Base-by-base conservation (phyloP, 2,113 vertebrate genomes). In the Psilopsiagon aurifrons region DNA sequence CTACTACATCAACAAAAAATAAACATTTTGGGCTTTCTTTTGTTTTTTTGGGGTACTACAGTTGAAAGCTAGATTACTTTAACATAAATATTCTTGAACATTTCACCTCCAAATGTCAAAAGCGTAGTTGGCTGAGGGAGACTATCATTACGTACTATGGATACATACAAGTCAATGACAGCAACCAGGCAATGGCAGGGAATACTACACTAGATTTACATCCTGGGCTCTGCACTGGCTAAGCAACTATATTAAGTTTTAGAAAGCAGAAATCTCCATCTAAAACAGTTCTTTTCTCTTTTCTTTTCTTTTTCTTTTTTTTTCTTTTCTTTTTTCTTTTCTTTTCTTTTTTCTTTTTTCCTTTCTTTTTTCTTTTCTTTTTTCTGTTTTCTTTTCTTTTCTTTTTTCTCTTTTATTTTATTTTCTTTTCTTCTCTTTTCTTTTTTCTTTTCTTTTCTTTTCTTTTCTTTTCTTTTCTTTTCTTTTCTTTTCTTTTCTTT, bases 271-370 rank as follows among this genome's bases (percentile, higher is more conserved):
- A 35, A 59, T 41, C 7, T 73, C 27, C 13, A 49, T 31, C n/a
- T 83, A 13, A 90, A 85, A 6, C 8, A 10, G 17, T 68, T 75
- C 19, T 1, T 33, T 35, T n/a, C 31, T 69, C 25, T 11, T 4
- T 31, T 12, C 39, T 6, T 55, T 41, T 33, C 4, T 12, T 31
- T 62, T 41, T 23, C 7, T 23, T 82, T 49, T 7, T 19, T 4
- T 9, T 20, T 5, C 10, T 1, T 3, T 70, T 59, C 22, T 1
- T 41, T 35, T 24, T n/a, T 52, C 33, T 15, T 2, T 24, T 9
- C 35, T 7, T 51, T 33, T 23, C 3, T 16, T 29, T 60, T 23
- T 18, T 9, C 28, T 82, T 35, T 10, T 44, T 20, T 46, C 3
- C 10, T 46, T 10, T 44, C 2, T 10, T 1, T 27, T 27, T 24